Conservation (phyloP, 2,797 vertebrate species). For the Sebastes oblongus region DNA sequence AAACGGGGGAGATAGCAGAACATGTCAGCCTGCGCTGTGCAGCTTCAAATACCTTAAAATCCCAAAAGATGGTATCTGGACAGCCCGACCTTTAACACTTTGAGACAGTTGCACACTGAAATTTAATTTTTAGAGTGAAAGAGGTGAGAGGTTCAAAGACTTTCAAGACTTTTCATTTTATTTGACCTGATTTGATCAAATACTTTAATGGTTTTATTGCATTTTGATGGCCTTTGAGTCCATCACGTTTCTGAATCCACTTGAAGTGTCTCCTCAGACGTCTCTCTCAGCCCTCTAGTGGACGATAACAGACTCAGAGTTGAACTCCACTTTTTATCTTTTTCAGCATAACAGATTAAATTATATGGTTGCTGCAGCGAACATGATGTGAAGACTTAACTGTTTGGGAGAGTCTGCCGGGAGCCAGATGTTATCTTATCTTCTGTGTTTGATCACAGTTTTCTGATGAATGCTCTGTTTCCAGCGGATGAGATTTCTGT, state of each 20-base stretch:
- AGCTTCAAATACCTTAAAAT: too few species aligned
- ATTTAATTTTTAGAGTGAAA: background rate
- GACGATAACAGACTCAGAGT: background rate
- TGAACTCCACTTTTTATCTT: constrained; percentile 3
- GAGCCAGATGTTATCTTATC: constrained; percentile 57
- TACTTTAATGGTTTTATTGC: background rate
- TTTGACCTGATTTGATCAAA: background rate
- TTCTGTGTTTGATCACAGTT: constrained; percentile 36
- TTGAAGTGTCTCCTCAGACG: background rate
- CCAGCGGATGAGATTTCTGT: constrained; percentile 19
- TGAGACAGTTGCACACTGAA: background rate
- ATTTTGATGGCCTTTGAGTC: background rate
- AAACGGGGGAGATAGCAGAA: too few species aligned
- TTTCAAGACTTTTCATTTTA: background rate
- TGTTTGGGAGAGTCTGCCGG: background rate
- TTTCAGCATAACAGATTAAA: background rate
- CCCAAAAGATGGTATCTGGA: too few species aligned
- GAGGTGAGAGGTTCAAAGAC: background rate
- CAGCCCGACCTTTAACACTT: background rate
- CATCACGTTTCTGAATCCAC: background rate
- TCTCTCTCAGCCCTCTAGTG: constrained; percentile 56
- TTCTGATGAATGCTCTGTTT: constrained; percentile 36
- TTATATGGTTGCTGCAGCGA: constrained; percentile 12
- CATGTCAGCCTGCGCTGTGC: too few species aligned
- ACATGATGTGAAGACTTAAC: background rate